Conservation (phyloP, 1,140 invertebrate genomes). For the Pseudachorutes palmiensis region DNA sequence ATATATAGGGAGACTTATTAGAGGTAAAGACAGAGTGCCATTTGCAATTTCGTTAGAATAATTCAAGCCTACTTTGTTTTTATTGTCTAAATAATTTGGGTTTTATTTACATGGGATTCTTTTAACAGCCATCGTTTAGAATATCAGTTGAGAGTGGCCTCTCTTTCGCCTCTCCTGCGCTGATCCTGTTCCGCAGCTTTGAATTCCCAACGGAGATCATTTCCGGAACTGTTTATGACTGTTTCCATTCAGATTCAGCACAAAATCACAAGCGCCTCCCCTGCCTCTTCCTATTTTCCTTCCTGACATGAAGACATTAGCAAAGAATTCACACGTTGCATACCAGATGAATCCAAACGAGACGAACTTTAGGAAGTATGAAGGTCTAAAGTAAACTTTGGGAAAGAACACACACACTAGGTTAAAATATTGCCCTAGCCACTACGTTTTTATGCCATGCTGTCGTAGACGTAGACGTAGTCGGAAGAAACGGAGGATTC, state of each 20-base stretch:
- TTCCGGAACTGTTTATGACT: slow-evolving; percentile 5
- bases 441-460: neutral
- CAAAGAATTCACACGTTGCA: slow-evolving; percentile 16
- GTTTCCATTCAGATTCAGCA: neutral
- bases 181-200: too few species aligned
- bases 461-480: neutral
- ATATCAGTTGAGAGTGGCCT: too few species aligned
- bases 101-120: neutral
- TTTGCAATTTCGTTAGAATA: neutral
- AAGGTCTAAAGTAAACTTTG: slow-evolving; percentile 2
- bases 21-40: neutral
- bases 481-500: neutral
- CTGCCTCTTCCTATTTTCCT: slow-evolving; percentile 7
- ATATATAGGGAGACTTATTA: slow-evolving; percentile 14
- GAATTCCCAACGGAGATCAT: slow-evolving; percentile 3
- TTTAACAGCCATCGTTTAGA: too few species aligned
- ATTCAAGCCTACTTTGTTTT: neutral
- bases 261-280: neutral
- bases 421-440: slow-evolving; percentile 11
- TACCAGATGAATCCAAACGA: slow-evolving; percentile 16
- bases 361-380: neutral
- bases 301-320: slow-evolving; percentile 15
- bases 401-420: neutral
- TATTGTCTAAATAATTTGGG: neutral
- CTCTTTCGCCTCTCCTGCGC: too few species aligned